These are phyloP conservation scores for Contarinia nasturtii DNA, from an alignment of 1,140 invertebrate species.

Conservation along the genomic window DNA sequence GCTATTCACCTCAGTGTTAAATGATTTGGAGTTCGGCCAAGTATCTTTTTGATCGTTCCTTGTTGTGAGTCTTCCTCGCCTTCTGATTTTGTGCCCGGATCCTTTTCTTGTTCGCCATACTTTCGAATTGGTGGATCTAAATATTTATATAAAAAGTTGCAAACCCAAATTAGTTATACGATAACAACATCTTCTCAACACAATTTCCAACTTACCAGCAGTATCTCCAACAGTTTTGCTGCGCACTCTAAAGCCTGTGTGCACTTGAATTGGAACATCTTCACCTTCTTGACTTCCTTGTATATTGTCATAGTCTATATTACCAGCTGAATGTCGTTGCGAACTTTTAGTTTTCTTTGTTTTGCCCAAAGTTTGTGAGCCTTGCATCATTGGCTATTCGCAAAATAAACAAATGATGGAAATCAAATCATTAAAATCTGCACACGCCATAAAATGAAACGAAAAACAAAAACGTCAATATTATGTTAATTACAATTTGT, in stretches of 20 bases:
- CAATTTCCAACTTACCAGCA: constrained; percentile 41
- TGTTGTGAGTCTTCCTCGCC: constrained; percentile 66
- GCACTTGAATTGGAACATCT: constrained; percentile 22
- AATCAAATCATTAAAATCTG: neutral
- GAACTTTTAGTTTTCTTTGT: constrained; percentile 51
- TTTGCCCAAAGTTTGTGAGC: constrained; percentile 49
- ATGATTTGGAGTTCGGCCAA: constrained; percentile 80
- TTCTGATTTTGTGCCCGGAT: constrained; percentile 65
- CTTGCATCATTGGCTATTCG: constrained; percentile 35
- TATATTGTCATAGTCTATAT: constrained; percentile 65
- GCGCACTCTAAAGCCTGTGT: constrained; percentile 48
- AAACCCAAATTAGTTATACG: neutral
- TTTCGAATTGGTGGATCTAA: neutral
- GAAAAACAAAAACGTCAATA: neutral
- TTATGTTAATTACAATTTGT: constrained; percentile 18
- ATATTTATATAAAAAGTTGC: neutral
- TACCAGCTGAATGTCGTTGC: constrained; percentile 74
- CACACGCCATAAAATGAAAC: neutral
- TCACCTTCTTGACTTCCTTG: constrained; percentile 33
- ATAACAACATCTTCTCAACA: too few relatives aligned
- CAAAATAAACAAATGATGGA: constrained; percentile 3
- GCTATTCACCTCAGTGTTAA: constrained; percentile 54
- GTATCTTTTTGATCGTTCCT: constrained; percentile 45
- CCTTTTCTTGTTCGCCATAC: constrained; percentile 29
- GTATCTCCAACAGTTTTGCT: constrained; percentile 79